Evolutionary conservation across 2,888 invertebrate species (phyloP).

Genomic region (Lasioglossum calceatum): DNA sequence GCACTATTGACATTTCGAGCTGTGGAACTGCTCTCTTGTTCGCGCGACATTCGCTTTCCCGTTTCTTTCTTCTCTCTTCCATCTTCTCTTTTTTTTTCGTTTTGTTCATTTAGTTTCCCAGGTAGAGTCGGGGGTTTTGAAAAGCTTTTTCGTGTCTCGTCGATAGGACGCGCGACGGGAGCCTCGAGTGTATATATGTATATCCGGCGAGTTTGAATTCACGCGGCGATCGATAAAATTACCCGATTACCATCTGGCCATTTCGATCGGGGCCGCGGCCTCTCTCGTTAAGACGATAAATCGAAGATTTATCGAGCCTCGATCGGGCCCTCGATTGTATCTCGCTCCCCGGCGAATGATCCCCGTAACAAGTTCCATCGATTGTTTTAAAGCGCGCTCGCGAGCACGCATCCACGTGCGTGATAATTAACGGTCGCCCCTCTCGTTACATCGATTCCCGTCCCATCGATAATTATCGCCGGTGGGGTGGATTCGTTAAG

Average conservation of each 20-base stretch:
- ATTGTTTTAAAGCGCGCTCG: slow-evolving; percentile 43
- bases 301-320: slow-evolving; percentile 29
- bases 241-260: slow-evolving; percentile 18
- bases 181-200: neutral
- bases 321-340: slow-evolving; percentile 25
- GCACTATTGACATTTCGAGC: slow-evolving; percentile 64
- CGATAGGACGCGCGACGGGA: neutral
- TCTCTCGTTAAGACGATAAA: slow-evolving; percentile 29
- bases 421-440: slow-evolving; percentile 50
- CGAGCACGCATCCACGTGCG: slow-evolving; percentile 2
- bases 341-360: slow-evolving; percentile 14
- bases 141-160: slow-evolving; percentile 11
- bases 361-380: slow-evolving; percentile 19
- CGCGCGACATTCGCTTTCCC: neutral
- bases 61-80: neutral
- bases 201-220: neutral
- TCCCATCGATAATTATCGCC: slow-evolving; percentile 57
- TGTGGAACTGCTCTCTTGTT: slow-evolving; percentile 21
- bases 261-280: neutral
- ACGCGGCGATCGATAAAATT: slow-evolving; percentile 2
- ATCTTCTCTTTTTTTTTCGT: neutral
- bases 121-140: neutral
- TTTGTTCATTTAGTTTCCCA: neutral
- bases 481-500: slow-evolving; percentile 53
- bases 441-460: slow-evolving; percentile 48